These are phyloP conservation scores for Ochotona princeps DNA, from an alignment of 2,113 vertebrate genomes.

Conservation along the genomic window DNA sequence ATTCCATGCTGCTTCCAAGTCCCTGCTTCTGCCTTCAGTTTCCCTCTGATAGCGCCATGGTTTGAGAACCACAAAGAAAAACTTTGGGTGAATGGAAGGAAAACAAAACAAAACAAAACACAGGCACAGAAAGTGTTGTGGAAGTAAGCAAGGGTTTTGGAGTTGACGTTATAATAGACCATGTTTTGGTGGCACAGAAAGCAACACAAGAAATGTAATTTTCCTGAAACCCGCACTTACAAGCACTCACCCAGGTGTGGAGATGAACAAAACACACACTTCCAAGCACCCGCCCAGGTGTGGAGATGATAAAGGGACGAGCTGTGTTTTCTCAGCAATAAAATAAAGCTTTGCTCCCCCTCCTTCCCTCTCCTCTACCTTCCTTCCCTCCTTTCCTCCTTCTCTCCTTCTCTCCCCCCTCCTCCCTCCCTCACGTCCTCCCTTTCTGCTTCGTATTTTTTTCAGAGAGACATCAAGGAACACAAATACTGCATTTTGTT, in stretches of 20 bases:
- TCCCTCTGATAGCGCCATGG: rapidly evolving
- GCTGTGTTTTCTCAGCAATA: neutral
- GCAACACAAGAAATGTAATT: neutral
- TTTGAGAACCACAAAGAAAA: neutral
- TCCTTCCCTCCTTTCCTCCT: no score
- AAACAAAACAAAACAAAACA: rapidly evolving
- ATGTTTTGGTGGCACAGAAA: neutral
- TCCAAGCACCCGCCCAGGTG: neutral
- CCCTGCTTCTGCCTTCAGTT: rapidly evolving
- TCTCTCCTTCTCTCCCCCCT: neutral
- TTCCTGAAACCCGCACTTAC: neutral
- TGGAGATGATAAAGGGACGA: neutral
- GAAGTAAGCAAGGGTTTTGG: neutral
- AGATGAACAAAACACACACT: neutral
- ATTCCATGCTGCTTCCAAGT: rapidly evolving
- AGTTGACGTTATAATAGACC: neutral
- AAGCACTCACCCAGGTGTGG: neutral
- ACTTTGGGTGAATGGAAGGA: rapidly evolving
- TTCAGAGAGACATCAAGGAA: neutral
- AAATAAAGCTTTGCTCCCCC: neutral
- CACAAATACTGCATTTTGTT: neutral
- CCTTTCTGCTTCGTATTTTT: neutral
- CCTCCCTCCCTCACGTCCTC: no score
- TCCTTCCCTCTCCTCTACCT: neutral
- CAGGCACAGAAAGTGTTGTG: rapidly evolving